Conservation (phyloP, 2,888 invertebrate genomes). For the Eupithecia vulgata region DNA sequence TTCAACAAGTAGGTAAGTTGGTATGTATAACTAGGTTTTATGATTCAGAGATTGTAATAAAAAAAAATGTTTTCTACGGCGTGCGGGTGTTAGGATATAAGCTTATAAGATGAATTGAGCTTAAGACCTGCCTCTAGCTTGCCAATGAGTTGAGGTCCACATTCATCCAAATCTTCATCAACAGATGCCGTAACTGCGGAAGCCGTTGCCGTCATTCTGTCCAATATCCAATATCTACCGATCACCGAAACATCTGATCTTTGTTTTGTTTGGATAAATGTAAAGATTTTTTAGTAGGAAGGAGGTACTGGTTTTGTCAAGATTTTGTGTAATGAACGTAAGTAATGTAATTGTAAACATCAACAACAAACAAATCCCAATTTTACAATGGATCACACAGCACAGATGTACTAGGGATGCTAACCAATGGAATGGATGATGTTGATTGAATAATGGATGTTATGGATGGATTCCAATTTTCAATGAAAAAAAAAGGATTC, state of each 20-base stretch:
- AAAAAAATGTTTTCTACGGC: background rate
- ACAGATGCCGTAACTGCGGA: constrained; percentile 79
- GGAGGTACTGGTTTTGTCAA: background rate
- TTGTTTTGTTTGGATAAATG: background rate
- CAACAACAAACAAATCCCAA: too few species aligned
- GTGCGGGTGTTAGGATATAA: background rate
- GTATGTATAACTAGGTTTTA: background rate
- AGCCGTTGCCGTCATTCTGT: constrained; percentile 73
- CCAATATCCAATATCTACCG: background rate
- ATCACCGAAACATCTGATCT: constrained; percentile 57
- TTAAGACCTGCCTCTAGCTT: constrained; percentile 88
- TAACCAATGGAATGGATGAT: too few species aligned
- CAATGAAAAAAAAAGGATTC: too few species aligned
- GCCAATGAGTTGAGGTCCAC: constrained; percentile 88
- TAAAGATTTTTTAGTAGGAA: background rate
- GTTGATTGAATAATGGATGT: too few species aligned
- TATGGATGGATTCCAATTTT: too few species aligned
- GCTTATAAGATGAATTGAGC: background rate
- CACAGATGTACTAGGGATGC: too few species aligned
- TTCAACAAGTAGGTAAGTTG: background rate
- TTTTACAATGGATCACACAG: too few species aligned
- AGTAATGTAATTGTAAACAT: too few species aligned
- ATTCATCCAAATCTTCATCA: constrained; percentile 86
- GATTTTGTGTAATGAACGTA: background rate
- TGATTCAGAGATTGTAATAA: background rate